Evolutionary conservation across 2,888 invertebrate genomes (phyloP).

Genomic region (Epinotia demarniana): DNA sequence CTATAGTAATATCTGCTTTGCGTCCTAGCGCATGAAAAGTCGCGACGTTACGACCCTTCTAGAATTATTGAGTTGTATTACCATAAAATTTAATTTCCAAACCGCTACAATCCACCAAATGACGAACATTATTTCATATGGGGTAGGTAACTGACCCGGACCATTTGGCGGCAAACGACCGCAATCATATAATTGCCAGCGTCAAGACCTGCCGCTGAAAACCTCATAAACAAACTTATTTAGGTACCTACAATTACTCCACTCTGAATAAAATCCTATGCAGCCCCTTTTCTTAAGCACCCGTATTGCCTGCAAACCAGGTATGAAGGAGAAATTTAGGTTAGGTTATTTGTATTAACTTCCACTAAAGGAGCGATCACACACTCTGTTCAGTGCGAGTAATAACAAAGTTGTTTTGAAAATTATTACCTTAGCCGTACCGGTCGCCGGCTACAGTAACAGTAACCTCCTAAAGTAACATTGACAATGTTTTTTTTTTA

Average conservation of each 20-base stretch:
- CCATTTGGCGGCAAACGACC: constrained; percentile 18
- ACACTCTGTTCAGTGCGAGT: too few species aligned
- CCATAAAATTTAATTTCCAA: constrained; percentile 19
- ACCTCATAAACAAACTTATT: constrained; percentile 29
- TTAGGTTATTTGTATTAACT: too few species aligned
- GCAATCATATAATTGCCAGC: constrained; percentile 27
- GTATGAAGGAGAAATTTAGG: background rate
- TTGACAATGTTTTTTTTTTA: too few species aligned
- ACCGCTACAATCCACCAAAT: background rate
- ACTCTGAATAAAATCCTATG: background rate
- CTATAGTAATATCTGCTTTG: background rate
- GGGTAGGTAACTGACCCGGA: constrained; percentile 18
- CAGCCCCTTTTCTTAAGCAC: background rate
- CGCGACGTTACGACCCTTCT: background rate
- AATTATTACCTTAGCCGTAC: too few species aligned
- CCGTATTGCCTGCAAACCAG: background rate
- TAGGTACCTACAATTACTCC: constrained; percentile 1
- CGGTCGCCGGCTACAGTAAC: too few species aligned
- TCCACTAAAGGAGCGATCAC: too few species aligned
- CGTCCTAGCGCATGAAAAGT: background rate
- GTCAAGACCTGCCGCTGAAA: constrained; percentile 32
- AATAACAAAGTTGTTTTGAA: too few species aligned
- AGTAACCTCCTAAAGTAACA: too few species aligned
- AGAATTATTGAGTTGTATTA: constrained; percentile 11
- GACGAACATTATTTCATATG: constrained; percentile 13